Percentiles rank a stretch among this genome's conserved stretches.
These are phyloP conservation scores for Pelobates fuscus DNA, from an alignment of 2,113 vertebrate genomes.

Conservation along the genomic window DNA sequence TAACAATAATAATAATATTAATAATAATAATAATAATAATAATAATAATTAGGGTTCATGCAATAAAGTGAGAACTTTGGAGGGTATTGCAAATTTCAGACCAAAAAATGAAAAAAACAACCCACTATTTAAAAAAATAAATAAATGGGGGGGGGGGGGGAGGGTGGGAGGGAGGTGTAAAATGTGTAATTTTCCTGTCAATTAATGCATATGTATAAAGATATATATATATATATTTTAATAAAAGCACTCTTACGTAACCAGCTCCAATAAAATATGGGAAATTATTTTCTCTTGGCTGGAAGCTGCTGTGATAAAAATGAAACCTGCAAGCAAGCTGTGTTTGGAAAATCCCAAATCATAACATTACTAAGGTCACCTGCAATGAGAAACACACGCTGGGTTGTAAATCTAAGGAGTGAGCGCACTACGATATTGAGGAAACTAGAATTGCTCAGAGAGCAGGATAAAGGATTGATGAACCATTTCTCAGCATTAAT, in stretches of 20 bases:
- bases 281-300: conserved; percentile 58
- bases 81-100: no score
- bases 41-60: no score
- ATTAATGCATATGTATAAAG: no score
- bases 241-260: conserved; percentile 42
- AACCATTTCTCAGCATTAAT: conserved; percentile 33
- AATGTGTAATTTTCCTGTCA: no score
- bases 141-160: no score
- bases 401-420: conserved; percentile 38
- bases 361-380: conserved; percentile 52
- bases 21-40: no score
- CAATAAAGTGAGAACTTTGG: no score
- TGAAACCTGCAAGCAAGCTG: conserved; percentile 63
- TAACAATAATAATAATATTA: no score
- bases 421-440: conserved; percentile 10
- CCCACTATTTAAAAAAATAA: no score
- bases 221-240: no score
- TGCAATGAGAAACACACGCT: conserved; percentile 34
- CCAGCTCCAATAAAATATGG: conserved; percentile 49
- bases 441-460: conserved; percentile 12
- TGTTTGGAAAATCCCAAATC: conserved; percentile 63
- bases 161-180: no score
- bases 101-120: no score
- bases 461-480: conserved; percentile 20
- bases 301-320: conserved; percentile 65